Base-by-base conservation (phyloP, 2,113 vertebrate genomes). In the Limanda limanda region DNA sequence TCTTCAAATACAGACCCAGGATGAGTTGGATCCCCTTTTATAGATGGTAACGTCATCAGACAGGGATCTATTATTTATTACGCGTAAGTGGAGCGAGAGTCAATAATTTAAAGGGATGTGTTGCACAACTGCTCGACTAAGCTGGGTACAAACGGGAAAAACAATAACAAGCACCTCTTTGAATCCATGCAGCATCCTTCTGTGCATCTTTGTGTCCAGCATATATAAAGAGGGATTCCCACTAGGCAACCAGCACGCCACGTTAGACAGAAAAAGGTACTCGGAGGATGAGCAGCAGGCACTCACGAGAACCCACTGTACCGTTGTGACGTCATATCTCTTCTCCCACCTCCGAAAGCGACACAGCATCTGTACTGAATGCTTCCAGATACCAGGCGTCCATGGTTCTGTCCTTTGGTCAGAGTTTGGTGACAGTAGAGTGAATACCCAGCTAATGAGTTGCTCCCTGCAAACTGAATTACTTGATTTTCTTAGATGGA, bases 21-120 rank as follows among this genome's bases (percentile, higher is more conserved):
- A 52, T 58, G 31, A 9, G 9, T 12, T 51, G 58, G 21, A 57
- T 14, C 56, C 56, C 47, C 56, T 58, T 62, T 24, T 47, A 51
- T 1, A 3, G 48, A 42, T 42, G 48, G 52, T 23, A 86, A 79
- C 75, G 80, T 73, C n/a, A 52, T 40, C 24, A 59, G 54, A 45
- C 47, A 51, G 2, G 15, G 17, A 56, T 84, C 2, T 37, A 76
- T 83, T 71, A 84, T 86, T 81, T 31, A 87, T 64, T 23, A 71
- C 5, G 31, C 25, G n/a, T 24, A 74, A 69, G 17, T 60, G 56
- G n/a, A 76, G 60, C 20, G 47, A 69, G 21, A 11, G 31, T 86
- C 61, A 90, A 88, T 88, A 81, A 90, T 90, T 90, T 52, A 90
- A 71, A 52, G 56, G 45, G 63, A 65, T 59, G 71, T 57, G 3